Evolutionary conservation across 2,888 invertebrate species (phyloP).

Genomic region (Temnothorax unifasciatus): DNA sequence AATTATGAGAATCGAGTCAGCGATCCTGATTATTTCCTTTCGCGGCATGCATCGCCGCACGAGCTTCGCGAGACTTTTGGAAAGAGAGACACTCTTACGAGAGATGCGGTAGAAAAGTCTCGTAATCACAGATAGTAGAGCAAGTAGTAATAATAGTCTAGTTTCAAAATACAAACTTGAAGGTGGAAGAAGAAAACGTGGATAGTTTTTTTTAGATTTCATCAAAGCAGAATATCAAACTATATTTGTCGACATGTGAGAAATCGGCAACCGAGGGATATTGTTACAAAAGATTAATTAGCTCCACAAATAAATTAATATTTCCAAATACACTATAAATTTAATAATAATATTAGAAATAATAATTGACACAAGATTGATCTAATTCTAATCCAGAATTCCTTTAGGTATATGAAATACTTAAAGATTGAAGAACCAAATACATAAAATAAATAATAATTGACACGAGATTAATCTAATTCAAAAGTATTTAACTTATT

Average conservation of each 20-base stretch:
- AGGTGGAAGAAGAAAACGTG: neutral
- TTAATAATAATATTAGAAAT: neutral
- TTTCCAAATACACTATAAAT: neutral
- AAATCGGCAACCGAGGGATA: neutral
- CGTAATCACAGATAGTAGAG: constrained; percentile 6
- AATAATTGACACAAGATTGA: neutral
- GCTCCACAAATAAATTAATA: neutral
- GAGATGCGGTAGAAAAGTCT: neutral
- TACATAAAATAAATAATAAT: neutral
- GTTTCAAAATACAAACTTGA: neutral
- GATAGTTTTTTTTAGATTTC: neutral
- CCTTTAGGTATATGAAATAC: neutral
- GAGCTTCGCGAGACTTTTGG: constrained; percentile 53
- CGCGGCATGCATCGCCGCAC: constrained; percentile 35
- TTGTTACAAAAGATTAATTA: neutral
- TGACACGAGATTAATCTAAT: neutral
- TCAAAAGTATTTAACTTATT: neutral
- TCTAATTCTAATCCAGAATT: neutral
- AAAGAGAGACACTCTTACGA: constrained; percentile 36
- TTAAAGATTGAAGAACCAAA: neutral
- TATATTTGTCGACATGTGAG: neutral
- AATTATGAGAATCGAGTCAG: constrained; percentile 82
- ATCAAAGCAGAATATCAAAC: neutral
- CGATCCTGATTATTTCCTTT: constrained; percentile 74
- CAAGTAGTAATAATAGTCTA: neutral